phyloP scores from a whole-genome alignment of 2,797 vertebrate species.

The Picus viridis region DNA sequence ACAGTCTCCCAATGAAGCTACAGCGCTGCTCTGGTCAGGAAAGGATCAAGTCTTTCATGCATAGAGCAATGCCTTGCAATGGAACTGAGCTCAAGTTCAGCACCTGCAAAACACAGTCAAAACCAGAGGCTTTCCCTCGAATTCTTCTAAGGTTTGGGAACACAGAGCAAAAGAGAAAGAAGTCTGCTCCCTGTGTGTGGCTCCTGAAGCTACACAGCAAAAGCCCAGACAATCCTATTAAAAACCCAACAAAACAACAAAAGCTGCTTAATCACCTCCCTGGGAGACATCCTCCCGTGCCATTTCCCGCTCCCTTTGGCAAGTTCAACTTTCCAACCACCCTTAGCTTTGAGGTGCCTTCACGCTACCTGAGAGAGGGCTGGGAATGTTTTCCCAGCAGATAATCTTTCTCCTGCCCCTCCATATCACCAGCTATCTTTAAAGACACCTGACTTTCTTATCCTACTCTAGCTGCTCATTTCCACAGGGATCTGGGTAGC shows the following conservation, averaged over 20 bases:
- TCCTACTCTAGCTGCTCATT: background rate
- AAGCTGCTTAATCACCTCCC: background rate
- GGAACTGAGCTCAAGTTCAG: background rate
- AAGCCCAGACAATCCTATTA: background rate
- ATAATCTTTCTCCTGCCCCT: background rate
- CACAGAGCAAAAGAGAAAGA: background rate
- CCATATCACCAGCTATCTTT: accelerated
- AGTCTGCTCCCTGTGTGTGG: background rate
- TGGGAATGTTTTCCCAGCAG: accelerated
- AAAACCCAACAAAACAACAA: background rate
- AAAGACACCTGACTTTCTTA: background rate
- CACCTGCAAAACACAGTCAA: background rate
- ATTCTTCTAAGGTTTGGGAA: background rate
- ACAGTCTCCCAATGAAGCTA: background rate
- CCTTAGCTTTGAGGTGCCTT: background rate
- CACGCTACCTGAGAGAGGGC: no score
- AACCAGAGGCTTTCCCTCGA: background rate
- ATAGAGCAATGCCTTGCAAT: background rate
- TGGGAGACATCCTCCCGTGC: background rate
- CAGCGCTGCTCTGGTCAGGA: background rate
- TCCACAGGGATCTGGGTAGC: background rate
- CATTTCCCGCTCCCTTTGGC: background rate
- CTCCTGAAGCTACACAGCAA: background rate
- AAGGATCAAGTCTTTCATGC: no score
- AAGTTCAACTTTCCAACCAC: background rate